Conservation (phyloP, 30 jellyfish, hydroid and myxozoan genomes). For the Sanderia malayensis region DNA sequence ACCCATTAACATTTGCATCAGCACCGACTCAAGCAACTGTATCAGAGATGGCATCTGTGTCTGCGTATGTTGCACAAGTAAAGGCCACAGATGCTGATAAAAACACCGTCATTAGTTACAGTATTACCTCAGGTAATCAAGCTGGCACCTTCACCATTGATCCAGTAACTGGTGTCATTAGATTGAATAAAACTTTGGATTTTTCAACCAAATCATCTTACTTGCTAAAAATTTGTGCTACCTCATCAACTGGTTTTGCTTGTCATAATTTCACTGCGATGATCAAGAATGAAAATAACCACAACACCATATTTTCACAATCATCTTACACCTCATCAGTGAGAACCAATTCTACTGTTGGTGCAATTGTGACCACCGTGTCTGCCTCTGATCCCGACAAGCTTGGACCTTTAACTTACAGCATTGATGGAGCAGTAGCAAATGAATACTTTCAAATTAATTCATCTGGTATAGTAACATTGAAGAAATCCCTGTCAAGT, state of each 20-base stretch:
- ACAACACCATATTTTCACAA: slow-evolving; percentile 55
- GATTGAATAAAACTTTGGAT: slow-evolving; percentile 43
- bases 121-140: slow-evolving; percentile 50
- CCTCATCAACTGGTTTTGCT: slow-evolving; percentile 26
- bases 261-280: slow-evolving; percentile 48
- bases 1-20: slow-evolving; percentile 19
- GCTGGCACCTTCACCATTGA: slow-evolving; percentile 67
- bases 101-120: slow-evolving; percentile 17
- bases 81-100: slow-evolving; percentile 68
- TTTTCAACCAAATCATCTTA: slow-evolving; percentile 29
- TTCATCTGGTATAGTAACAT: slow-evolving; percentile 61
- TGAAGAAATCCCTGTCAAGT: slow-evolving; percentile 43
- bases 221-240: slow-evolving; percentile 54
- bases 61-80: slow-evolving; percentile 54
- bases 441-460: slow-evolving; percentile 50
- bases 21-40: slow-evolving; percentile 48
- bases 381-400: slow-evolving; percentile 87
- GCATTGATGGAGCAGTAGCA: slow-evolving; percentile 48
- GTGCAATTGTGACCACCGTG: slow-evolving; percentile 48
- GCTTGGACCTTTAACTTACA: slow-evolving; percentile 53
- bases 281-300: slow-evolving; percentile 64
- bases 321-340: slow-evolving; percentile 14
- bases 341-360: slow-evolving; percentile 30
- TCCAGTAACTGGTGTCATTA: slow-evolving; percentile 66
- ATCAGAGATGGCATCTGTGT: slow-evolving; percentile 66